Percentiles rank a stretch among this genome's conserved stretches.
Conservation (phyloP, 2,113 vertebrate genomes). For the Desmodus rotundus region DNA sequence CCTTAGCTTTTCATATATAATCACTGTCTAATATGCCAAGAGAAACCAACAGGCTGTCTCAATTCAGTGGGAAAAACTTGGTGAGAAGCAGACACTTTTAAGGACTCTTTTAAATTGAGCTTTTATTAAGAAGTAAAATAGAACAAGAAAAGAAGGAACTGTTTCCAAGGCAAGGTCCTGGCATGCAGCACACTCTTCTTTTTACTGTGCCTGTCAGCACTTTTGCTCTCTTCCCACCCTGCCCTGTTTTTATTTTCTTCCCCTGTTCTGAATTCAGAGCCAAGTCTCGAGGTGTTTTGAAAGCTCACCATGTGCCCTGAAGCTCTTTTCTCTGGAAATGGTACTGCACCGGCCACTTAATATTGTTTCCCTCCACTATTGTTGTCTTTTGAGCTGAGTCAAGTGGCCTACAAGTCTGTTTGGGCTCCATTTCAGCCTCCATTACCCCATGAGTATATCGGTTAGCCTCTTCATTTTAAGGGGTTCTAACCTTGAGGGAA, state of each 20-base stretch:
- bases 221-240: neutral
- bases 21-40: neutral
- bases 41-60: neutral
- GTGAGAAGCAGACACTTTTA: conserved; percentile 22
- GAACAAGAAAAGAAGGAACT: conserved; percentile 21
- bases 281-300: conserved; percentile 44
- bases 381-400: conserved; percentile 43
- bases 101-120: neutral
- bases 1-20: neutral
- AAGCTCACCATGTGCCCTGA: conserved; percentile 41
- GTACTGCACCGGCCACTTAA: neutral
- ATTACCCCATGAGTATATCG: neutral
- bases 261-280: neutral
- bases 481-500: conserved; percentile 6
- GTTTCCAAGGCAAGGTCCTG: neutral
- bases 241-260: conserved; percentile 46
- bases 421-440: conserved; percentile 19
- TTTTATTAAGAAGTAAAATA: conserved; percentile 46
- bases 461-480: conserved; percentile 39
- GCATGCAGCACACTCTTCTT: neutral
- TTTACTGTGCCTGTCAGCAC: conserved; percentile 10
- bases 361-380: neutral
- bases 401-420: neutral
- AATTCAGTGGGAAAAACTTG: conserved; percentile 4
- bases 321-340: conserved; percentile 50